Conservation (phyloP, 2,888 invertebrate species). For the Miltochrista miniata region DNA sequence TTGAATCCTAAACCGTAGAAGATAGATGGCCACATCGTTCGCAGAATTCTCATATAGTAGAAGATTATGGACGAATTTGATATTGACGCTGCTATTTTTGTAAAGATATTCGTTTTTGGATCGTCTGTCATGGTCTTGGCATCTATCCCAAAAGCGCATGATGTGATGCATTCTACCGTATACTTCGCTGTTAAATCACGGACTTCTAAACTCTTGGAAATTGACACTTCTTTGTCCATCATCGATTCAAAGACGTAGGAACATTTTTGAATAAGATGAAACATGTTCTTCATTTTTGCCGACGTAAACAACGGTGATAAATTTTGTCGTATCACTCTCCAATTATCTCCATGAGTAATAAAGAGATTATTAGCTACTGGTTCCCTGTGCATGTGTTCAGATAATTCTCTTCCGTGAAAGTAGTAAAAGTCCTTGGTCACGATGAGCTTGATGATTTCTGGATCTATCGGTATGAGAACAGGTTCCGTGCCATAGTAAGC, state of each 20-base stretch:
- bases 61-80: slow-evolving; percentile 26
- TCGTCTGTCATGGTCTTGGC: slow-evolving; percentile 38
- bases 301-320: slow-evolving; percentile 36
- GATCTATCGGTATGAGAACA: slow-evolving; percentile 46
- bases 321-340: slow-evolving; percentile 35
- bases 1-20: slow-evolving; percentile 37
- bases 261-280: slow-evolving; percentile 31
- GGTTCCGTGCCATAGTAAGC: slow-evolving; percentile 50
- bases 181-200: slow-evolving; percentile 14
- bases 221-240: slow-evolving; percentile 16
- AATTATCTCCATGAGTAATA: slow-evolving; percentile 23
- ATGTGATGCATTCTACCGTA: slow-evolving; percentile 26
- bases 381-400: slow-evolving; percentile 32
- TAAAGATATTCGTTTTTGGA: slow-evolving; percentile 40
- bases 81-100: slow-evolving; percentile 35
- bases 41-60: slow-evolving; percentile 22
- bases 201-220: slow-evolving; percentile 14
- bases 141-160: slow-evolving; percentile 47
- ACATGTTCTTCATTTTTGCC: slow-evolving; percentile 39
- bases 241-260: slow-evolving; percentile 18
- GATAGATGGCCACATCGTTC: slow-evolving; percentile 46
- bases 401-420: slow-evolving; percentile 43
- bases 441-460: slow-evolving; percentile 48
- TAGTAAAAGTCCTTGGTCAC: slow-evolving; percentile 49
- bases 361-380: slow-evolving; percentile 22